Evolutionary conservation across 1,140 invertebrate species (phyloP), one percentile per base, ranked within the genome.

Genomic region (Anastatus disparis): DNA sequence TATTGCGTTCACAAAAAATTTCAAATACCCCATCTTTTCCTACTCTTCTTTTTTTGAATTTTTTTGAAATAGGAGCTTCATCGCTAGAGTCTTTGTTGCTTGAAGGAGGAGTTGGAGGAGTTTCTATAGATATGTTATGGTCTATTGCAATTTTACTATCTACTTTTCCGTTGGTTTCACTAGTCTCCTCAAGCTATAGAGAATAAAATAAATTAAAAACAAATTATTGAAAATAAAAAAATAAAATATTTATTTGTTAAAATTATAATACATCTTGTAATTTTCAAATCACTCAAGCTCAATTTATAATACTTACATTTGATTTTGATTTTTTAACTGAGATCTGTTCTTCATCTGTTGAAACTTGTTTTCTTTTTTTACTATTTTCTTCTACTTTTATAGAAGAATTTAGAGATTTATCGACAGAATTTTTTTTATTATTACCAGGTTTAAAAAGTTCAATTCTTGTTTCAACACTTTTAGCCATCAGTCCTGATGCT

Each of bases 1-100:
- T 87, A 72, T 84, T 84, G 2, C 87, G 68, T 72, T 88, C 85
- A 22, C 88, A 77, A 81, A 88, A 89, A 46, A 87, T 80, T 42
- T 88, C 77, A 72, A 89, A 89, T 20, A 87, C 82, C 29, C 73
- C 74, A 29, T 75, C 46, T 15, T 78, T 75, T n/a, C 76, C 70
- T 40, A 26, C 38, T 35, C 40, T 53, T 74, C 69, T 61, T 73
- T 74, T 69, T 24, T 72, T 71, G 3, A 42, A 40, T 65, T 79
- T 81, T 50, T 48, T 63, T 6, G 44, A 50, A 1, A 74, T 50
- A 13, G 76, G 58, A 55, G 59, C 70, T 29, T 82, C 79, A 27
- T 82, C 78, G 8, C 75, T 75, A 0, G 75, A 79, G 58, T 81
- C 78, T 72, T 78, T 82, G 42, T 79, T 63, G 67, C 78, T 82